Base-by-base conservation (phyloP, 35 echinoderm and acorn worm genomes). In the Antedon bifida region DNA sequence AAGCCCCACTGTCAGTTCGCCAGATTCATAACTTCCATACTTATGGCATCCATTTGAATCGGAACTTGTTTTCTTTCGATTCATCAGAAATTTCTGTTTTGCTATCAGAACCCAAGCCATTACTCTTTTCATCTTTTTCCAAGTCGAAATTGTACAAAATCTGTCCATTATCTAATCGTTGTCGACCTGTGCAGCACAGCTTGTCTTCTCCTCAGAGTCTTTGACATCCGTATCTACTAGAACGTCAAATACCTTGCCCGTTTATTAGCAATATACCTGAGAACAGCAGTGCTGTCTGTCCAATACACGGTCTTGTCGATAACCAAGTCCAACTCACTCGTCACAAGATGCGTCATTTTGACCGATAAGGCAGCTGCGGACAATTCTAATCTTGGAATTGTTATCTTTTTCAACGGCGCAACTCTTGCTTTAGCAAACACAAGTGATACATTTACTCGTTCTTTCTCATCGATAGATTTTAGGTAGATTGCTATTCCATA, bases 341-440 rank as follows among this genome's bases (percentile, higher is more conserved):
- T 14, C 26, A 85, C 34, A 10, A 75, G 64, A 19, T 36, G 26
- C 26, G 33, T 23, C 77, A 88, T 84, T 38, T 80, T 91, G 31
- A 81, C 81, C 5, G 85, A 79, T 31, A 88, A 26, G 30, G 81
- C 84, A 26, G 86, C 86, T 35, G 86, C 91, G 3, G 86, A 81
- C 17, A 92, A 73, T 46, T 92, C 91, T 30, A 92, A 64, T 34
- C 91, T 88, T 0, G 83, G 87, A 21, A 89, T 85, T 7, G 87
- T 84, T 35, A 89, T 31, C 0, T 77, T 81, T 45, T 89, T 84
- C 29, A 85, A 30, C 11, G 91, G 77, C 0, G 78, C 45, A 13
- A 92, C 86, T 77, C 82, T 85, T 0, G 86, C 81, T 35, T 92
- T 92, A 0, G 81, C 29, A 36, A 39, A 39, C 31, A 88, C 19